Conservation (phyloP, 2,113 vertebrate species). For the Lamprotornis superbus region DNA sequence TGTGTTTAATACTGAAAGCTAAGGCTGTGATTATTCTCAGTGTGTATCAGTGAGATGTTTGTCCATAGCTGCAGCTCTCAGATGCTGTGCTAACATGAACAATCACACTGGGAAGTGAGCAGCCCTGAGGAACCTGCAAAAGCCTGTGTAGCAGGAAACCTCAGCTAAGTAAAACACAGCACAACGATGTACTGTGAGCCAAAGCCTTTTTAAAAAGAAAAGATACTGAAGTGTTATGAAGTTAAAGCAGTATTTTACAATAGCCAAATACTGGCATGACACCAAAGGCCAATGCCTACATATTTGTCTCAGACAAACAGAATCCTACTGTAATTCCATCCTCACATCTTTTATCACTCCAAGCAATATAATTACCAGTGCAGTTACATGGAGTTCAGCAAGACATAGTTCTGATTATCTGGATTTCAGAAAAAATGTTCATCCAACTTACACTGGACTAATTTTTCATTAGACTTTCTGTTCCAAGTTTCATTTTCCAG, state of each 20-base stretch:
- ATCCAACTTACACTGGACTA: background rate
- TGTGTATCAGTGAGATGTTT: background rate
- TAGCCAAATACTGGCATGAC: background rate
- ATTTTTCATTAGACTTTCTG: background rate
- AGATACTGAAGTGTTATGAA: background rate
- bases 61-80: background rate
- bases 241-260: background rate
- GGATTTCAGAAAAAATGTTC: background rate
- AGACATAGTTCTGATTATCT: background rate
- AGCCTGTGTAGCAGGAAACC: background rate
- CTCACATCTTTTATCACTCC: background rate
- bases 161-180: background rate
- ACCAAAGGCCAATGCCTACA: background rate
- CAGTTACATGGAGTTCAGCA: background rate
- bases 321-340: background rate
- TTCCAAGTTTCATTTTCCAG: background rate
- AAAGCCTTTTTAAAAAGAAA: background rate
- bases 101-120: background rate
- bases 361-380: slow-evolving; percentile 3
- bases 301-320: background rate
- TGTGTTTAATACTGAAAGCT: background rate
- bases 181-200: rapidly evolving
- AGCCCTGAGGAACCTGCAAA: background rate
- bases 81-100: background rate
- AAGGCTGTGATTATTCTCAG: background rate